Evolutionary conservation across 2,797 vertebrate genomes (phyloP).

Genomic region (Carduelis carduelis): DNA sequence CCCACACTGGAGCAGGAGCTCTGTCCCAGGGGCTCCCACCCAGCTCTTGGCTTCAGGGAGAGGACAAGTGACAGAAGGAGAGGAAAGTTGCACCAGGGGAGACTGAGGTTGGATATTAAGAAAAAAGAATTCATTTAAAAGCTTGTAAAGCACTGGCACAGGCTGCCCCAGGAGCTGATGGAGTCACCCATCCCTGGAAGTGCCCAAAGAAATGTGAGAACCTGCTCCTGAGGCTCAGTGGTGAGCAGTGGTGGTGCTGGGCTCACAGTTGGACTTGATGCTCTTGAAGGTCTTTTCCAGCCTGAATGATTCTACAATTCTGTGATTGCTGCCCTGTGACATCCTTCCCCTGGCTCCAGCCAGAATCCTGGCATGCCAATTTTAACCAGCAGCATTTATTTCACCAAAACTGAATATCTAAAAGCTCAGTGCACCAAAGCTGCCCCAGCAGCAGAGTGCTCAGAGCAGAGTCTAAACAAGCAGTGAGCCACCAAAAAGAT

Average conservation of each 20-base stretch:
- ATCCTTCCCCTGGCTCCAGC: neutral
- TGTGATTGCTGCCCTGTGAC: neutral
- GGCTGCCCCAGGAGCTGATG: neutral
- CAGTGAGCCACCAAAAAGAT: neutral
- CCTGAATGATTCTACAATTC: neutral
- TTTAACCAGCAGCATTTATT: neutral
- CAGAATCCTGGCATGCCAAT: rapidly evolving
- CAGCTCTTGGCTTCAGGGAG: neutral
- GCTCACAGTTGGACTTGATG: neutral
- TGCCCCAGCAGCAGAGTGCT: rapidly evolving
- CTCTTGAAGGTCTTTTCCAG: neutral
- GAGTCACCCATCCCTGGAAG: neutral
- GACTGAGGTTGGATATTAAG: neutral
- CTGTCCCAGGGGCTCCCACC: neutral
- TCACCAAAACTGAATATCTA: neutral
- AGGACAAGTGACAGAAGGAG: neutral
- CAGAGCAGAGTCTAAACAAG: neutral
- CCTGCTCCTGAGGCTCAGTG: neutral
- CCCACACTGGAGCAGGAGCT: rapidly evolving
- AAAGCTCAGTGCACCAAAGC: neutral
- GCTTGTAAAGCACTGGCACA: neutral
- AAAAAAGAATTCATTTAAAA: neutral
- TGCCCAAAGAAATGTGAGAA: neutral
- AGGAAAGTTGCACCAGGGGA: neutral
- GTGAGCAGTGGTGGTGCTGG: neutral